Conservation (phyloP, 2,797 vertebrate species). For the Hipposideros larvatus region DNA sequence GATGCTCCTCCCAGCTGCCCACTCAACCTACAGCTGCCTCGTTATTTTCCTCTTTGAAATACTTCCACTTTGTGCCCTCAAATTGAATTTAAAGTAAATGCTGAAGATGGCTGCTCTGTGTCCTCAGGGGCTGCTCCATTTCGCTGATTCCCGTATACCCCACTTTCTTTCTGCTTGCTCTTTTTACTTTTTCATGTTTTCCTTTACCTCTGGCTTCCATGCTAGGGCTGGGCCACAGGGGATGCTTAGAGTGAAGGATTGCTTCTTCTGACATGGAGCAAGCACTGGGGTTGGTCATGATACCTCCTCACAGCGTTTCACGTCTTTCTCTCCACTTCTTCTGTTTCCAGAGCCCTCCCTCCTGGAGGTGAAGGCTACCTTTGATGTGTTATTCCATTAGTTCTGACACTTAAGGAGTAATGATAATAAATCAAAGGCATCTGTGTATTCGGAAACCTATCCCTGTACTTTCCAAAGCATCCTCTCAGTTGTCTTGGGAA, state of each 20-base stretch:
- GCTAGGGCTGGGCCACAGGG: neutral
- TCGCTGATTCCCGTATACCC: neutral
- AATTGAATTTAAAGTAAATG: neutral
- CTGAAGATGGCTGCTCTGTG: neutral
- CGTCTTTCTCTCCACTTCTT: neutral
- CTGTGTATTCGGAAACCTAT: conserved; percentile 2
- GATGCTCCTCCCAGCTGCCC: rapidly evolving
- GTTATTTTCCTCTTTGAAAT: neutral
- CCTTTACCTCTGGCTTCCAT: neutral
- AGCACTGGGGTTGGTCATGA: neutral
- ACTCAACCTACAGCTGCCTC: neutral
- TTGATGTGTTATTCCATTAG: conserved; percentile 28
- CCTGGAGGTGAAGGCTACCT: neutral
- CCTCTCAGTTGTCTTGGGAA: conserved; percentile 24
- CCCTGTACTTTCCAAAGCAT: neutral
- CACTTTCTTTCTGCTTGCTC: neutral
- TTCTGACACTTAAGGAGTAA: conserved; percentile 38
- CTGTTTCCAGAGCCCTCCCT: neutral
- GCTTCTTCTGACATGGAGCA: neutral
- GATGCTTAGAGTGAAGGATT: neutral
- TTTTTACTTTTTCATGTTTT: neutral
- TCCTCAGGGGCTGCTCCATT: neutral
- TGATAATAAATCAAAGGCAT: conserved; percentile 43
- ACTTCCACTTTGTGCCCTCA: neutral
- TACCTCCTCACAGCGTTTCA: neutral